phyloP scores from a whole-genome alignment of 2,888 invertebrate species.

The Branchipolynoe longqiensis region DNA sequence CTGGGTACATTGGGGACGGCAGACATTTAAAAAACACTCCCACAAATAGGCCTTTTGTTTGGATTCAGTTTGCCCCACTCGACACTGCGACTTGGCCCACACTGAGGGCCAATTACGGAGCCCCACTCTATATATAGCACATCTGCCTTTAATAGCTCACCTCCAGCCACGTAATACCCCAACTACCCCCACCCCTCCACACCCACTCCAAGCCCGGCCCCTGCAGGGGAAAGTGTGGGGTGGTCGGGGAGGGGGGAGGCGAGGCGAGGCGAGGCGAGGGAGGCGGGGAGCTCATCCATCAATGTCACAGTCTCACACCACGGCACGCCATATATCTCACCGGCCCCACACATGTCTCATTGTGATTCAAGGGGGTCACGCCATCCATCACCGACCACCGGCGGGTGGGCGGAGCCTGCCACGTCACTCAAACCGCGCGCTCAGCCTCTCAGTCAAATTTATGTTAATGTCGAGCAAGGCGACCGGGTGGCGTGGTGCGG shows the following conservation, averaged over 20 bases:
- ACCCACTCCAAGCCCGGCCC: too few relatives aligned
- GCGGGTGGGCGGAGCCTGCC: conserved; percentile 8
- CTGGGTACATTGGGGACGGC: too few relatives aligned
- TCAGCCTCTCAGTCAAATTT: conserved; percentile 26
- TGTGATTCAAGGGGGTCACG: conserved; percentile 1
- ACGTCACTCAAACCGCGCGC: conserved; percentile 15
- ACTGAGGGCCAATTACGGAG: too few relatives aligned
- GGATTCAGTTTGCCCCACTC: too few relatives aligned
- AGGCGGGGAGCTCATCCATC: not conserved
- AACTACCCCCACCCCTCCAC: too few relatives aligned
- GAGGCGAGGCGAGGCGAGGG: not conserved
- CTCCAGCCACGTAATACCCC: not conserved
- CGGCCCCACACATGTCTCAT: not conserved
- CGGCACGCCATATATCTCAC: not conserved
- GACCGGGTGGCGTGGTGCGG: not conserved
- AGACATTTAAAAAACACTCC: too few relatives aligned
- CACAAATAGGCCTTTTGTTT: too few relatives aligned
- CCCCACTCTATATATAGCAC: too few relatives aligned
- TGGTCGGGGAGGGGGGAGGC: not conserved
- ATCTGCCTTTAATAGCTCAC: too few relatives aligned
- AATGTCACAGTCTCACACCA: not conserved
- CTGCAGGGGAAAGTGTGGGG: not conserved
- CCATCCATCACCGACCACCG: not conserved
- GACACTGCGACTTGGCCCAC: too few relatives aligned
- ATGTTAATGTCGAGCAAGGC: conserved; percentile 54